Conservation (phyloP, 2,113 vertebrate genomes). For the Mirza zaza region DNA sequence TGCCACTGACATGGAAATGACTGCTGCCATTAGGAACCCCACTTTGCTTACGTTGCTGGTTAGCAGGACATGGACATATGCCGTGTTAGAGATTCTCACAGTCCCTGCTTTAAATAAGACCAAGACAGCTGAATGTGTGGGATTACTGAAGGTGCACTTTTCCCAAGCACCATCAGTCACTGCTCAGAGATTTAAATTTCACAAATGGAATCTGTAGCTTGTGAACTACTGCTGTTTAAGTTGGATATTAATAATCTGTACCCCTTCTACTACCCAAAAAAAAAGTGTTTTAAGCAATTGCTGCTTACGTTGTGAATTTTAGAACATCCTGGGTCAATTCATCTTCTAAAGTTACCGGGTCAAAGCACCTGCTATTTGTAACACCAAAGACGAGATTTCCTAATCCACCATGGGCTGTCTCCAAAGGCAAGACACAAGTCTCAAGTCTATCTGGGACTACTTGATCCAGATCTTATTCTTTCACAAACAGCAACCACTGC, state of each 20-base stretch:
- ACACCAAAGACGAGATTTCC: background rate
- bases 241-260: conserved; percentile 68
- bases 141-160: background rate
- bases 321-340: conserved; percentile 34
- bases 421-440: rapidly evolving
- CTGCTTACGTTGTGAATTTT: conserved; percentile 62
- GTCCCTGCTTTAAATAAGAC: background rate
- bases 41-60: background rate
- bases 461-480: background rate
- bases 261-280: background rate
- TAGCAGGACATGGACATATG: background rate
- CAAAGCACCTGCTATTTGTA: background rate
- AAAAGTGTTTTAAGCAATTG: conserved; percentile 45
- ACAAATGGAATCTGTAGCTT: conserved; percentile 35
- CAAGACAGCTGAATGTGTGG: background rate
- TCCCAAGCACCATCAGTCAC: background rate
- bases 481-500: background rate
- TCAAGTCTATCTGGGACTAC: too few species aligned
- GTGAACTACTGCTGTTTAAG: background rate
- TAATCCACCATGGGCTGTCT: background rate
- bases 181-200: conserved; percentile 45
- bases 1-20: background rate
- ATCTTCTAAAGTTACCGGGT: conserved; percentile 46
- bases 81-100: background rate
- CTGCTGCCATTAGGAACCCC: background rate